A percentile compares a stretch with the other conserved stretches of the same genome.
Evolutionary conservation across 92 coral and sea anemone genomes (phyloP).

Genomic region (Bergia puertoricense): DNA sequence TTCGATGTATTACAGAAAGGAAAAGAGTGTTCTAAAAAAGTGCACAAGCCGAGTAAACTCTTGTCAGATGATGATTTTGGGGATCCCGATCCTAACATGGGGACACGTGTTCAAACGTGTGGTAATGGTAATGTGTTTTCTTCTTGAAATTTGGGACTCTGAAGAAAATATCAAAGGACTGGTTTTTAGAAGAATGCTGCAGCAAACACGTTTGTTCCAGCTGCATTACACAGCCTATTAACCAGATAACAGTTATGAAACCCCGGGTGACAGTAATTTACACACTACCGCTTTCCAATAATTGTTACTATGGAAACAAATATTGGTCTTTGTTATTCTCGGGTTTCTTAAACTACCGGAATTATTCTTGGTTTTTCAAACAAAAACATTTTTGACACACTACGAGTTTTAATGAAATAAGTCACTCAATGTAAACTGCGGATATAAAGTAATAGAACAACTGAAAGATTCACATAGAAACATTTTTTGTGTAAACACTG

Average conservation of each 20-base stretch:
- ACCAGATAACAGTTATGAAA: background rate
- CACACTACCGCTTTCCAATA: background rate
- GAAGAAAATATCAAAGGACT: background rate
- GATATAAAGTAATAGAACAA: background rate
- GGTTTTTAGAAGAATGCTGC: background rate
- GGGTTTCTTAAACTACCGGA: background rate
- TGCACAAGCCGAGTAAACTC: background rate
- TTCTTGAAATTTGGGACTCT: background rate
- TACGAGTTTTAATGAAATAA: slow-evolving; percentile 22
- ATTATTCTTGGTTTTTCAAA: background rate
- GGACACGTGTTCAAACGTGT: background rate
- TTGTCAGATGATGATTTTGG: background rate
- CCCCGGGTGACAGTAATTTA: background rate
- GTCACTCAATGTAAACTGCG: slow-evolving; percentile 3
- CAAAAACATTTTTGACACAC: background rate
- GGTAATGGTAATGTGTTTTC: background rate
- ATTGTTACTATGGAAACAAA: slow-evolving; percentile 28
- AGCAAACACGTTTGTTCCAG: background rate
- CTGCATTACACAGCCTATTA: background rate
- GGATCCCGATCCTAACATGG: too few relatives aligned
- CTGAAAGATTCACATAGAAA: background rate
- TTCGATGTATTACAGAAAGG: background rate
- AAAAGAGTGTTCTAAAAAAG: too few relatives aligned
- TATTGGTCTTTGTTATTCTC: background rate
- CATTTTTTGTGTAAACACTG: background rate